phyloP scores from a whole-genome alignment of 2,888 invertebrate species.

The Lysandra coridon region DNA sequence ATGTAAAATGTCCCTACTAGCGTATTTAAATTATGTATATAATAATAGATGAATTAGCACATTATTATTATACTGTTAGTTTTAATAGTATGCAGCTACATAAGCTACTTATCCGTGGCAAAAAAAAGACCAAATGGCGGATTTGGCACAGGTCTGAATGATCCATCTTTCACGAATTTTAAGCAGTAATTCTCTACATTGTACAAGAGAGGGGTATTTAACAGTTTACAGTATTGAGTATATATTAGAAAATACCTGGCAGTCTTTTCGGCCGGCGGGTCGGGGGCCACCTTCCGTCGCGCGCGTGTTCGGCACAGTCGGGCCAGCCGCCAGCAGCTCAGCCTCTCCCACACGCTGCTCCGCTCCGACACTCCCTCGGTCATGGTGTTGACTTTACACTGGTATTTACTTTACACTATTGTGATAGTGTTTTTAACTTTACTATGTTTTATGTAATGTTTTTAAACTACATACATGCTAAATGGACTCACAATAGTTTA shows the following conservation, averaged over 20 bases:
- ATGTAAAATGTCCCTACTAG: not conserved
- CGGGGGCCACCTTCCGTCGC: constrained; percentile 55
- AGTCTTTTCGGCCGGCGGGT: constrained; percentile 50
- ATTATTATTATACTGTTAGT: too few relatives aligned
- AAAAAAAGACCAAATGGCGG: too few relatives aligned
- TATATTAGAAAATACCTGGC: constrained; percentile 43
- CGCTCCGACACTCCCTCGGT: constrained; percentile 38
- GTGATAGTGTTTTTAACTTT: not conserved
- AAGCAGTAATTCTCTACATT: too few relatives aligned
- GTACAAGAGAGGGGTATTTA: not conserved
- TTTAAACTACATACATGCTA: not conserved
- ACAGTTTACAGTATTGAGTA: too few relatives aligned
- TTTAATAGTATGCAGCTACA: too few relatives aligned
- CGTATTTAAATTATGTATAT: not conserved
- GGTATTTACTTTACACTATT: too few relatives aligned
- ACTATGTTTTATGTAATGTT: not conserved
- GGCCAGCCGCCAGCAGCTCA: constrained; percentile 51
- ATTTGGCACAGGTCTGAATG: too few relatives aligned
- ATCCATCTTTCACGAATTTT: too few relatives aligned
- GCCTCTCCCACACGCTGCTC: constrained; percentile 57
- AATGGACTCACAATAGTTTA: too few relatives aligned
- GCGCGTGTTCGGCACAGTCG: constrained; percentile 52
- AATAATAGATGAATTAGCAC: too few relatives aligned
- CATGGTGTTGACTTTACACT: not conserved
- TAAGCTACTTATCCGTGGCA: too few relatives aligned